phyloP scores from a whole-genome alignment of 2,113 vertebrate species.

The Scytalopus superciliaris region DNA sequence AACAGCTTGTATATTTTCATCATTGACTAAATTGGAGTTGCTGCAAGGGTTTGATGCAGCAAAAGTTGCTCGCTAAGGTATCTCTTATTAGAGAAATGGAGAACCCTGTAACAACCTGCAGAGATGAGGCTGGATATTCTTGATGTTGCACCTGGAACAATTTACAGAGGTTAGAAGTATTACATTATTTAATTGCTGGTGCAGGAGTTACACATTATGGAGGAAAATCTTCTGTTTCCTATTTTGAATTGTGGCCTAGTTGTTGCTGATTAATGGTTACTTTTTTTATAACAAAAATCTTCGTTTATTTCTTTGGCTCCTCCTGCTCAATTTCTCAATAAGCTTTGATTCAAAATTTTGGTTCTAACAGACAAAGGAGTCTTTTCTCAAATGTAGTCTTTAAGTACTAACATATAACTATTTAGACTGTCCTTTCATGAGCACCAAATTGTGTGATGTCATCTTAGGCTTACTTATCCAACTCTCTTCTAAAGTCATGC shows the following conservation, averaged over 20 bases:
- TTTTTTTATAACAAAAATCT: neutral
- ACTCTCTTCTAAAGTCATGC: neutral
- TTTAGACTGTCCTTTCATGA: neutral
- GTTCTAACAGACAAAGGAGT: neutral
- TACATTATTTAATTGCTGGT: neutral
- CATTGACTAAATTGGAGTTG: neutral
- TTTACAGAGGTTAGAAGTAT: neutral
- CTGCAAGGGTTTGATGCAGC: neutral
- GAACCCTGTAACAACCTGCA: neutral
- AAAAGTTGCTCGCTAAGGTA: neutral
- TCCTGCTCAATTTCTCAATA: neutral
- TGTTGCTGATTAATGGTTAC: neutral
- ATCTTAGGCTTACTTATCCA: neutral
- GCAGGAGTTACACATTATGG: neutral
- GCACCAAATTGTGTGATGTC: neutral
- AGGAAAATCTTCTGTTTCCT: neutral
- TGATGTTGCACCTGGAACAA: neutral
- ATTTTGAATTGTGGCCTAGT: neutral
- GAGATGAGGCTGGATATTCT: neutral
- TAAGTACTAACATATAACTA: neutral
- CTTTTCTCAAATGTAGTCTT: neutral
- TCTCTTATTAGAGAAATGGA: neutral
- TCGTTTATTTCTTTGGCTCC: neutral
- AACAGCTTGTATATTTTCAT: neutral
- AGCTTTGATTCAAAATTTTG: neutral